These are phyloP conservation scores for Orchestes rusci DNA, from an alignment of 2,888 invertebrate genomes.

Conservation along the genomic window DNA sequence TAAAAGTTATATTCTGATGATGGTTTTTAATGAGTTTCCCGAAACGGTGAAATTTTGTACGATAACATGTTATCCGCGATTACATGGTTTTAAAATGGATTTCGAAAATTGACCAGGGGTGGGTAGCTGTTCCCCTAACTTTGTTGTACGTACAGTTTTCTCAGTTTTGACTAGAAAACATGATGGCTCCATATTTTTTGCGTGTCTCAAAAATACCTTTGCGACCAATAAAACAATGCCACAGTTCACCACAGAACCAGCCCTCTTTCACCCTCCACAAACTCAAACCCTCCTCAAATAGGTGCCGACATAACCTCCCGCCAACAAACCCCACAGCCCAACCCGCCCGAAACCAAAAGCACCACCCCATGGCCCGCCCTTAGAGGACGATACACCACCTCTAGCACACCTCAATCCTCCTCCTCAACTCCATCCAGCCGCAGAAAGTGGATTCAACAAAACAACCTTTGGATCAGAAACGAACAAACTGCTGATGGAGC, in stretches of 20 bases:
- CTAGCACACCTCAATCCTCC: background rate
- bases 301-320: background rate
- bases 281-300: background rate
- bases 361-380: constrained; percentile 35
- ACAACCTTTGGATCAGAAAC: constrained; percentile 24
- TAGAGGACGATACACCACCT: constrained; percentile 6
- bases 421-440: background rate
- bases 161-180: too few species aligned
- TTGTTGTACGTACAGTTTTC: too few species aligned
- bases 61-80: too few species aligned
- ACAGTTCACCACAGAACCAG: background rate
- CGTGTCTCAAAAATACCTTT: too few species aligned
- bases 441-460: constrained; percentile 23
- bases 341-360: constrained; percentile 10
- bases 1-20: too few species aligned
- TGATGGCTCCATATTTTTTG: too few species aligned
- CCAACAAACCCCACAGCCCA: background rate
- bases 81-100: too few species aligned
- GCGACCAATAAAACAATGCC: too few species aligned
- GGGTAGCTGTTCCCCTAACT: too few species aligned
- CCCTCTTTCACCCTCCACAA: background rate
- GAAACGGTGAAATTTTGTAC: too few species aligned
- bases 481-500: constrained; percentile 14
- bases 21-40: too few species aligned
- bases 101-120: too few species aligned